Evolutionary conservation across 1,140 invertebrate genomes (phyloP).

Genomic region (Panonychus citri): DNA sequence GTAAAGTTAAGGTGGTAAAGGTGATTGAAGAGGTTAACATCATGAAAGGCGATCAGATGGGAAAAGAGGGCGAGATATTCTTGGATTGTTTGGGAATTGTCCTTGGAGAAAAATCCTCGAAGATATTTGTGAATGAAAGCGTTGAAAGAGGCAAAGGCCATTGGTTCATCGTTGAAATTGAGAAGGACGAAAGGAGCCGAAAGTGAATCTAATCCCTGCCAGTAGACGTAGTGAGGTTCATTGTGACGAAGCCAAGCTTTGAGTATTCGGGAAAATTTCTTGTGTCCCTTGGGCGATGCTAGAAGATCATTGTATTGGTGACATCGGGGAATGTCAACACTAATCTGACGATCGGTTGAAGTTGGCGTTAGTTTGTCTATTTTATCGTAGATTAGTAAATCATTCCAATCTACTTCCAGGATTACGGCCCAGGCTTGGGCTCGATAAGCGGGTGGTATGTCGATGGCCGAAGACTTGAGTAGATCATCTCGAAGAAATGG

Average conservation of each 20-base stretch:
- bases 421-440: constrained; percentile 77
- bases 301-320: constrained; percentile 95
- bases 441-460: constrained; percentile 71
- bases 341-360: constrained; percentile 72
- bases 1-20: constrained; percentile 79
- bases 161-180: constrained; percentile 90
- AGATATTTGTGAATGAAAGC: constrained; percentile 89
- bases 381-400: constrained; percentile 34
- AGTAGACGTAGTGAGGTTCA: constrained; percentile 72
- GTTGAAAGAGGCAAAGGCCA: constrained; percentile 77
- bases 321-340: constrained; percentile 89
- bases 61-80: constrained; percentile 94
- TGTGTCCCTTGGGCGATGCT: constrained; percentile 69
- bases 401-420: constrained; percentile 36
- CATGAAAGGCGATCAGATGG: constrained; percentile 83
- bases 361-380: constrained; percentile 91
- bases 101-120: constrained; percentile 93
- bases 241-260: constrained; percentile 94
- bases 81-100: constrained; percentile 88
- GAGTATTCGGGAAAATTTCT: constrained; percentile 70
- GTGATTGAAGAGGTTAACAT: constrained; percentile 74
- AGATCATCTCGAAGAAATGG: constrained; percentile 59
- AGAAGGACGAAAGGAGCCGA: constrained; percentile 88
- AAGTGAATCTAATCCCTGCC: constrained; percentile 95
- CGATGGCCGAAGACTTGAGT: constrained; percentile 54